Percentiles rank a stretch among this genome's conserved stretches.
These are phyloP conservation scores for Bungarus multicinctus DNA, from an alignment of 2,113 vertebrate genomes.

Conservation along the genomic window DNA sequence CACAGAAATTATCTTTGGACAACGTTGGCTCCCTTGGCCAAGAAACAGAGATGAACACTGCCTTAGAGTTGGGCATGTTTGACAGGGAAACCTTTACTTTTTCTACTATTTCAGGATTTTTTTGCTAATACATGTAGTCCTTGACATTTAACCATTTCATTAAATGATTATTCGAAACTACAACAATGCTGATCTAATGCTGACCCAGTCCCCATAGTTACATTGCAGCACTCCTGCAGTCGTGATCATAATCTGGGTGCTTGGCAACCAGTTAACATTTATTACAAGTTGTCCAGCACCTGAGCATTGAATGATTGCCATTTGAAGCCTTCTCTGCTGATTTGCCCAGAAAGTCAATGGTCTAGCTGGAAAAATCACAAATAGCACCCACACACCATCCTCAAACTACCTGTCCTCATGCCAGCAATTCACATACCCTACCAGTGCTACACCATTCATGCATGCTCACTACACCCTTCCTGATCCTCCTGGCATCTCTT, in stretches of 20 bases:
- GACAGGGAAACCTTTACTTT: neutral
- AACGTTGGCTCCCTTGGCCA: neutral
- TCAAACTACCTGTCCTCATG: neutral
- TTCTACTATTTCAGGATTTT: neutral
- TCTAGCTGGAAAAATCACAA: neutral
- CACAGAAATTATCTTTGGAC: neutral
- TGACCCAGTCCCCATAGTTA: neutral
- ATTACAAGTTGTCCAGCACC: neutral
- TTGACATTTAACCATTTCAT: neutral
- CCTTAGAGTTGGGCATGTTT: neutral
- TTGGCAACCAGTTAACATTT: neutral
- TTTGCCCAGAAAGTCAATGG: neutral
- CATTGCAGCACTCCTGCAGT: neutral
- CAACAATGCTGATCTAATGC: neutral
- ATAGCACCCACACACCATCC: neutral
- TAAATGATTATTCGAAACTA: neutral
- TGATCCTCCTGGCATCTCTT: neutral
- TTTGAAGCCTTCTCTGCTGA: neutral
- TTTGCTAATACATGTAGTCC: neutral
- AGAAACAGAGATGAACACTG: neutral
- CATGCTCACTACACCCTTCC: neutral
- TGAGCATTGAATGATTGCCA: neutral
- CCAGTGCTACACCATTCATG: neutral
- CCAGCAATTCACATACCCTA: neutral
- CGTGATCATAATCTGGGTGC: neutral